A percentile compares a stretch with the other conserved stretches of the same genome.
Conservation (phyloP, 2,888 invertebrate species). For the Leptinotarsa peninsularis region DNA sequence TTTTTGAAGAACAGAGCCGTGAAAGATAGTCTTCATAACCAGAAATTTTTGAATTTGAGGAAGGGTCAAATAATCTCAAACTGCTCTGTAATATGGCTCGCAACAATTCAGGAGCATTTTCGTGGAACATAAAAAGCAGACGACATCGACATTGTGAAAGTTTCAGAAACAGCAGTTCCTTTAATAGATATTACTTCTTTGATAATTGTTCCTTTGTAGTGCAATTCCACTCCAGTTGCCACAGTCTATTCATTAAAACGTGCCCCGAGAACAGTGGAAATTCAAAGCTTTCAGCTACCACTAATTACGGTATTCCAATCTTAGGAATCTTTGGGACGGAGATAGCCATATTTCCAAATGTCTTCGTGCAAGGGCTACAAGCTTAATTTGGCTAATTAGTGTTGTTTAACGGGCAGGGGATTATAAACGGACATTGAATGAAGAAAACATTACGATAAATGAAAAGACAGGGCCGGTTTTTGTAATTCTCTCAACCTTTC, state of each 20-base stretch:
- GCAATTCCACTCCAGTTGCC: slow-evolving; percentile 61
- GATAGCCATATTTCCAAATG: slow-evolving; percentile 21
- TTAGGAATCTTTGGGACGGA: slow-evolving; percentile 43
- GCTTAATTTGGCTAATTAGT: slow-evolving; percentile 18
- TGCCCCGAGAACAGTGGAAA: slow-evolving; percentile 52
- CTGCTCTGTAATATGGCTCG: neutral
- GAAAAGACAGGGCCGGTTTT: neutral
- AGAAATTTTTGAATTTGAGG: no score
- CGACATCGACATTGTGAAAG: slow-evolving; percentile 51
- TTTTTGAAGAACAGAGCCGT: no score
- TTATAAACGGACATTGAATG: neutral
- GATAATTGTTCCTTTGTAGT: slow-evolving; percentile 66
- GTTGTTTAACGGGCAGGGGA: slow-evolving; percentile 5
- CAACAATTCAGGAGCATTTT: neutral
- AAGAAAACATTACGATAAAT: neutral
- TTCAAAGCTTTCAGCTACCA: slow-evolving; percentile 57
- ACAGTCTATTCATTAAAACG: slow-evolving; percentile 62
- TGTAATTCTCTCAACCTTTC: neutral
- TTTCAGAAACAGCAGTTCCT: slow-evolving; percentile 62
- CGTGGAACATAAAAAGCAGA: slow-evolving; percentile 1
- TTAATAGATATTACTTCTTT: slow-evolving; percentile 64
- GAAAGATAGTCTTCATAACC: no score
- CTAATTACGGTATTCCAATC: slow-evolving; percentile 62
- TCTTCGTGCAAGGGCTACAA: slow-evolving; percentile 8
- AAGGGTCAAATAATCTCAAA: neutral